These are phyloP conservation scores for Bos taurus DNA, from an alignment of 2,113 vertebrate species.

Conservation along the genomic window ARS-UCD2.0 NC_037338.1:2621501-2622000, in stretches of 20 bases:
- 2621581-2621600: neutral
- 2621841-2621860: neutral
- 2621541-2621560: neutral
- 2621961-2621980: neutral
- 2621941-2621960: neutral
- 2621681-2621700: neutral
- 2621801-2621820: neutral
- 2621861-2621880: neutral
- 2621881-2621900: neutral
- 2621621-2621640: neutral
- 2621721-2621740: neutral
- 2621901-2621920: neutral
- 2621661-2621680: neutral
- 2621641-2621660: neutral
- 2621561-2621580: neutral
- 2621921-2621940: neutral
- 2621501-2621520: neutral
- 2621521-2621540: neutral
- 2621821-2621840: neutral
- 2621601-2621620: constrained; percentile 7
- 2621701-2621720: neutral
- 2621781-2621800: neutral
- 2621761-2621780: neutral
- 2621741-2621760: neutral
- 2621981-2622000: neutral